Evolutionary conservation across 2,113 vertebrate genomes (phyloP).

Genomic region (Pollachius pollachius): DNA sequence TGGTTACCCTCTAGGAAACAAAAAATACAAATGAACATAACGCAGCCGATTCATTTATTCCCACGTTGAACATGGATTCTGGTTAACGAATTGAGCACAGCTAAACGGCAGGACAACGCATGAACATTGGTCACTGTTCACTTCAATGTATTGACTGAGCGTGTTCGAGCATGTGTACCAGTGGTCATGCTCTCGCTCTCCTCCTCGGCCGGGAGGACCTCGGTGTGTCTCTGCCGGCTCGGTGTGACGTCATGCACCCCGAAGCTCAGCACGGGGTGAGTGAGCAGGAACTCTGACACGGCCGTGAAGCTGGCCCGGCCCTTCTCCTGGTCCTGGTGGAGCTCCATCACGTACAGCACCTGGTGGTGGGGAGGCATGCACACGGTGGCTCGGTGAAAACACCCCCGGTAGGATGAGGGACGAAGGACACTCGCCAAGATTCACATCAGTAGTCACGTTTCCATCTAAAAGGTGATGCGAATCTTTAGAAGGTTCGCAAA

Average conservation of each 20-base stretch:
- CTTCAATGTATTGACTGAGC: too few species aligned
- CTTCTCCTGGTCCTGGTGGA: conserved; percentile 91
- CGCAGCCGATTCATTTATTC: too few species aligned
- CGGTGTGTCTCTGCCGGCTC: conserved; percentile 84
- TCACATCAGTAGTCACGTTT: too few species aligned
- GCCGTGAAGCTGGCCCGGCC: conserved; percentile 93
- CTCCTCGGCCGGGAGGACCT: conserved; percentile 91
- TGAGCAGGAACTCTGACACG: conserved; percentile 94
- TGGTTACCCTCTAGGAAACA: conserved; percentile 81
- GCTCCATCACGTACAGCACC: conserved; percentile 98
- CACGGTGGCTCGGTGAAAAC: background rate
- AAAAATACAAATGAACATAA: conserved; percentile 20
- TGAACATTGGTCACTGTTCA: too few species aligned
- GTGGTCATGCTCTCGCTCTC: conserved; percentile 84
- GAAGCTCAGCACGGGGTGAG: conserved; percentile 96
- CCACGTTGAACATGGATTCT: too few species aligned
- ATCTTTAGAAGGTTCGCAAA: too few species aligned
- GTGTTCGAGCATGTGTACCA: conserved; percentile 66
- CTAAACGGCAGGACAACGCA: too few species aligned
- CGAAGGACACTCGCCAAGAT: too few species aligned
- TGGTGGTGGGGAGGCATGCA: conserved; percentile 44
- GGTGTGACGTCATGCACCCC: conserved; percentile 89
- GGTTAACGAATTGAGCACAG: too few species aligned
- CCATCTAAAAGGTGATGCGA: too few species aligned
- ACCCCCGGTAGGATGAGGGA: background rate